These are phyloP conservation scores for Drosophila lini DNA, from an alignment of 1,140 invertebrate species.

Conservation along the genomic window DNA sequence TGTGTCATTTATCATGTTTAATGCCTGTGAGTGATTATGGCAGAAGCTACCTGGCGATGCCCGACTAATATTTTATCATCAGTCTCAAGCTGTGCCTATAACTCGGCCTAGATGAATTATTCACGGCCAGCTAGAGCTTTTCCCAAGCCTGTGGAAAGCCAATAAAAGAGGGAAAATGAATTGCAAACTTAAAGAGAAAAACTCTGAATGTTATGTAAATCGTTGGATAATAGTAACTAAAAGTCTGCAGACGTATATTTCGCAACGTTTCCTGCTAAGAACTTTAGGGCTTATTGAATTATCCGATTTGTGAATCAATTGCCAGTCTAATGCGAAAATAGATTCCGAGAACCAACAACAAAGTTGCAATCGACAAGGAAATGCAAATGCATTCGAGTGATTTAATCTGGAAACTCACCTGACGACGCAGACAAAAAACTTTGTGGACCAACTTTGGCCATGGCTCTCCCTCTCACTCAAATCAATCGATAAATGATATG, in stretches of 20 bases:
- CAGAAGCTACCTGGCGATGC: conserved; percentile 49
- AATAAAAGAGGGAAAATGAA: conserved; percentile 38
- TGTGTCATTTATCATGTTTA: too few species aligned
- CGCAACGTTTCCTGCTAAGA: background rate
- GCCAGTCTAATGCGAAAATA: conserved; percentile 67
- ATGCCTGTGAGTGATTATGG: conserved; percentile 78
- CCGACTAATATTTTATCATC: conserved; percentile 73
- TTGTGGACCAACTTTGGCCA: conserved; percentile 49
- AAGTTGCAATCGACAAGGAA: conserved; percentile 27
- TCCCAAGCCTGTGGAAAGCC: conserved; percentile 12
- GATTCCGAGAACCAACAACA: conserved; percentile 29
- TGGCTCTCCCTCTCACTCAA: conserved; percentile 28
- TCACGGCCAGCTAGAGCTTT: conserved; percentile 34
- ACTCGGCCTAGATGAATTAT: conserved; percentile 59
- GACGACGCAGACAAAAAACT: conserved; percentile 40
- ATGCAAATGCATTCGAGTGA: conserved; percentile 70
- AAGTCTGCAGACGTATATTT: conserved; percentile 10
- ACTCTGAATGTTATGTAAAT: conserved; percentile 6
- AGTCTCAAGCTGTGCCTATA: conserved; percentile 61
- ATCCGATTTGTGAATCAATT: conserved; percentile 75
- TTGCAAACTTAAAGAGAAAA: conserved; percentile 27
- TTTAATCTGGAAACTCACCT: conserved; percentile 62
- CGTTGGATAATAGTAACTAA: conserved; percentile 9
- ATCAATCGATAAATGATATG: conserved; percentile 82
- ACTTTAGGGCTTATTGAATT: conserved; percentile 70